Evolutionary conservation across 2,888 invertebrate genomes (phyloP).

Genomic region (Cephus pygmeus): DNA sequence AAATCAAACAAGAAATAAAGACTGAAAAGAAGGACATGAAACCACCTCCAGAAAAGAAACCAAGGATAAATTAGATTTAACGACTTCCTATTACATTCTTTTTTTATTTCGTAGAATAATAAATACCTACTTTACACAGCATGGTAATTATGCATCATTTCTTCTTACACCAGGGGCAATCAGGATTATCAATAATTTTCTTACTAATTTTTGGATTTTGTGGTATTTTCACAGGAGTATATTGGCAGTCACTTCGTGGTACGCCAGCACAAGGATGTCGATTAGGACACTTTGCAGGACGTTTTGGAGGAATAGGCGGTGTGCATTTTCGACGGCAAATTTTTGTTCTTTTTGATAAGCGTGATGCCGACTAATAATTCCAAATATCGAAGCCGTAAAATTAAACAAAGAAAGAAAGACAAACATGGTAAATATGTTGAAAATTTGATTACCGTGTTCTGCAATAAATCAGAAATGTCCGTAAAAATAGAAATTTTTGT

Average conservation of each 20-base stretch:
- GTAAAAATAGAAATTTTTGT: not conserved
- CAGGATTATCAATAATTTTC: constrained; percentile 10
- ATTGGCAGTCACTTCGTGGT: constrained; percentile 7
- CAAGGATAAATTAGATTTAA: constrained; percentile 68
- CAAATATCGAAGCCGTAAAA: too few relatives aligned
- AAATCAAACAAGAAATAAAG: constrained; percentile 77
- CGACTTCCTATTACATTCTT: not conserved
- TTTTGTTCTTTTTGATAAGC: not conserved
- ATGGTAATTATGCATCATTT: not conserved
- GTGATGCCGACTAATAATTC: constrained; percentile 6
- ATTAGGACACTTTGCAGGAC: constrained; percentile 6
- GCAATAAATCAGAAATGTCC: not conserved
- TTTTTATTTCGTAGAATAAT: not conserved
- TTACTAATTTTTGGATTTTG: not conserved
- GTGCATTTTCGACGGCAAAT: not conserved
- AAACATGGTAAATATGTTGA: constrained; percentile 16
- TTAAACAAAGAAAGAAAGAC: not conserved
- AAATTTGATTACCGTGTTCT: not conserved
- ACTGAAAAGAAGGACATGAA: constrained; percentile 80
- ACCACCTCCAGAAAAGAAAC: constrained; percentile 89
- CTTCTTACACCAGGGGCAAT: constrained; percentile 17
- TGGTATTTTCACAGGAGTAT: not conserved
- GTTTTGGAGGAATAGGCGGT: not conserved
- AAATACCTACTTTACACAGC: not conserved
- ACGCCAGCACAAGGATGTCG: constrained; percentile 3